Evolutionary conservation across 2,888 invertebrate species (phyloP).

Genomic region (Pachliopta kotzebuea): DNA sequence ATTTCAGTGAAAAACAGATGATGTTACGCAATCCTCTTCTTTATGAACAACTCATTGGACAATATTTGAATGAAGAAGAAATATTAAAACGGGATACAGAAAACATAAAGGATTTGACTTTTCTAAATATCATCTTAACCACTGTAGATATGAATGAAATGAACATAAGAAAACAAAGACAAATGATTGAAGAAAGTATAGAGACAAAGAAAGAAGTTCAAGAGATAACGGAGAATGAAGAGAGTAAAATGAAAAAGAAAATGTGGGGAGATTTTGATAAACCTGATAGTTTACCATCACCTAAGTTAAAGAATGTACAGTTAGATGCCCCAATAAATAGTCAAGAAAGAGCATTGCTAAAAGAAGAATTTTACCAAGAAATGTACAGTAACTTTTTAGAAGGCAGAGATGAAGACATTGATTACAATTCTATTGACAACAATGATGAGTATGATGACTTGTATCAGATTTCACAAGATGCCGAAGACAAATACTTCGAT

Average conservation of each 20-base stretch:
- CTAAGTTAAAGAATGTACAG: conserved; percentile 49
- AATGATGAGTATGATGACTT: conserved; percentile 90
- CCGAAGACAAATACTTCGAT: conserved; percentile 95
- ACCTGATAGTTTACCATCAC: conserved; percentile 52
- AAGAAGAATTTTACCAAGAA: conserved; percentile 90
- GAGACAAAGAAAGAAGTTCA: conserved; percentile 46
- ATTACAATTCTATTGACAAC: conserved; percentile 90
- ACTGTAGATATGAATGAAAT: conserved; percentile 88
- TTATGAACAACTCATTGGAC: conserved; percentile 94
- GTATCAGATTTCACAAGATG: conserved; percentile 84
- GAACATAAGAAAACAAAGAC: conserved; percentile 81
- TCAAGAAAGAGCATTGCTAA: conserved; percentile 83
- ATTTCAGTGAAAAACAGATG: conserved; percentile 97
- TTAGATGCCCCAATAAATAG: conserved; percentile 69
- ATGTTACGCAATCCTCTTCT: conserved; percentile 93
- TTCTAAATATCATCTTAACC: conserved; percentile 89
- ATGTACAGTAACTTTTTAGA: conserved; percentile 93
- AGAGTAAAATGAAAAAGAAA: conserved; percentile 31
- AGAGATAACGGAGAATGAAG: conserved; percentile 43
- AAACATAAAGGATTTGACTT: conserved; percentile 79
- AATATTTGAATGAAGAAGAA: conserved; percentile 90
- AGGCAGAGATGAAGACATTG: conserved; percentile 90
- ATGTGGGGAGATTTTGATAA: conserved; percentile 79
- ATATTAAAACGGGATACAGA: conserved; percentile 82
- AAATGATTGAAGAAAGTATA: conserved; percentile 81